A percentile compares a stretch with the other conserved stretches of the same genome.
Conservation (phyloP, 2,888 invertebrate species). For the Megalurothrips usitatus region DNA sequence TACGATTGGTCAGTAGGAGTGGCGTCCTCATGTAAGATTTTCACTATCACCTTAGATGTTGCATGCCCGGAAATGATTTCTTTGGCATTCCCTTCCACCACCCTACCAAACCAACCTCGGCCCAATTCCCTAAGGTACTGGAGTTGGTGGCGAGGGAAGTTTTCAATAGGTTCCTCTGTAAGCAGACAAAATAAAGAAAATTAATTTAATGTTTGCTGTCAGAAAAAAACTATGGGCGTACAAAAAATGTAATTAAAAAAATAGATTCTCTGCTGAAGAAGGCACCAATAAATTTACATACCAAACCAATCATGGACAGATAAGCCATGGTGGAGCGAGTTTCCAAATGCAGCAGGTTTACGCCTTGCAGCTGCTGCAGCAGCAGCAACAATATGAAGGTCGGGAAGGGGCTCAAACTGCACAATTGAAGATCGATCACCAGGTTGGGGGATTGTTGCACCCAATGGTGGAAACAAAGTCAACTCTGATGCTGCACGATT, state of each 20-base stretch:
- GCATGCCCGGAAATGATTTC: slow-evolving; percentile 42
- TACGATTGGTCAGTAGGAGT: slow-evolving; percentile 68
- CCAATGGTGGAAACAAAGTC: slow-evolving; percentile 47
- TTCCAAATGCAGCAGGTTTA: slow-evolving; percentile 37
- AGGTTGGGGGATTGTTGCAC: slow-evolving; percentile 40
- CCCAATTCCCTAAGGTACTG: slow-evolving; percentile 79
- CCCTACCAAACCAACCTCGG: slow-evolving; percentile 78
- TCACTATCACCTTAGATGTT: slow-evolving; percentile 59
- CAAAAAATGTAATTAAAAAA: no score
- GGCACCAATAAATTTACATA: slow-evolving; percentile 41
- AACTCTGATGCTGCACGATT: slow-evolving; percentile 42
- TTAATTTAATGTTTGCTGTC: not conserved
- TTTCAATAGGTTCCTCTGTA: slow-evolving; percentile 52
- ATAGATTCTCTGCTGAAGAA: not conserved
- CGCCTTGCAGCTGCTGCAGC: slow-evolving; percentile 7
- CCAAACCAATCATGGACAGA: slow-evolving; percentile 50
- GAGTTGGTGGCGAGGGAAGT: slow-evolving; percentile 69
- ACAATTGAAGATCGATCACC: slow-evolving; percentile 37
- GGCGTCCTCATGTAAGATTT: slow-evolving; percentile 74
- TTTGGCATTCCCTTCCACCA: slow-evolving; percentile 72
- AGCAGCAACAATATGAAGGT: slow-evolving; percentile 32
- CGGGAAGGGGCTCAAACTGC: slow-evolving; percentile 39
- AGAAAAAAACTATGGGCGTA: not conserved
- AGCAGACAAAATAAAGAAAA: slow-evolving; percentile 34
- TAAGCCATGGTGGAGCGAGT: slow-evolving; percentile 45